These are phyloP conservation scores for Dione vanillae DNA, from an alignment of 2,888 invertebrate species.

Conservation along the genomic window DNA sequence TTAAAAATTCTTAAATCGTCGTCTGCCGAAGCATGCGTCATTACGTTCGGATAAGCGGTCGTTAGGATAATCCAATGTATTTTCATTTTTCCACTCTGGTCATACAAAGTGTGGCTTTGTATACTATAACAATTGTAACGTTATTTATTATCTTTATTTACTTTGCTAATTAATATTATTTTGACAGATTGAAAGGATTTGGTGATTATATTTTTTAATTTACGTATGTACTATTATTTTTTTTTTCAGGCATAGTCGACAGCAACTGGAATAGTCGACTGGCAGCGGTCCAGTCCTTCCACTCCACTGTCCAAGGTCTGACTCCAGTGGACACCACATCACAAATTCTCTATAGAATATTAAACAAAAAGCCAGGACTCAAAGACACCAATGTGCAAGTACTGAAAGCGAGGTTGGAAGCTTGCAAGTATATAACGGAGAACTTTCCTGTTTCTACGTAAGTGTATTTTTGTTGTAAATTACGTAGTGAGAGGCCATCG, in stretches of 20 bases:
- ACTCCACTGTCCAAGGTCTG: conserved; percentile 85
- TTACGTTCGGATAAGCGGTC: no score
- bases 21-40: no score
- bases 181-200: no score
- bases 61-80: no score
- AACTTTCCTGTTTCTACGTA: conserved; percentile 88
- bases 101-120: no score
- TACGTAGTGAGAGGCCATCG: background rate
- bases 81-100: no score
- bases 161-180: no score
- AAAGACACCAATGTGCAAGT: conserved; percentile 97
- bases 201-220: no score
- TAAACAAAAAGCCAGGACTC: conserved; percentile 85
- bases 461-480: conserved; percentile 52
- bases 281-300: conserved; percentile 89
- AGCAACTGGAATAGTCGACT: conserved; percentile 94
- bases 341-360: conserved; percentile 15
- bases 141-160: no score
- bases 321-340: conserved; percentile 85
- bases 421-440: conserved; percentile 90
- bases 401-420: conserved; percentile 91
- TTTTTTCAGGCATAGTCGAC: conserved; percentile 86
- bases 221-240: no score
- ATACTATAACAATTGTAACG: no score
- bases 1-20: no score